Evolutionary conservation across 2,113 vertebrate species (phyloP), one percentile per base, ranked within the genome.

Genomic region (Casuarius casuarius): DNA sequence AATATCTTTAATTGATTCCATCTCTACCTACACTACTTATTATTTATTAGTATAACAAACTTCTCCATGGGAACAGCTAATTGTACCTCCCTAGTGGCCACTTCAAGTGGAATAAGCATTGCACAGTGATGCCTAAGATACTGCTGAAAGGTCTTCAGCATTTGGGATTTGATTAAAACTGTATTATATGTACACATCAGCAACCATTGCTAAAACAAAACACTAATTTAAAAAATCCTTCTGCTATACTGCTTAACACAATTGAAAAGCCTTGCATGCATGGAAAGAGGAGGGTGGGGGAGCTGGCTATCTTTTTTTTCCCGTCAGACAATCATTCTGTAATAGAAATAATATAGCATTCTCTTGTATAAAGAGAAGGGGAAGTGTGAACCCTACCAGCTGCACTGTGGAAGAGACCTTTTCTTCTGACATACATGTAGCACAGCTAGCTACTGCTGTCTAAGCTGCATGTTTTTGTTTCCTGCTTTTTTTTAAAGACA

Each of bases 51-150:
- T 98, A 98, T 98, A 98, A 98, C 98, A 97, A 98, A 98, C 97
- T 98, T 99, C 98, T 99, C 98, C 98, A 99, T 98, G 99, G 99
- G 98, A 99, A 99, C 98, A 97, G 98, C 98, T 99, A 99, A 99
- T 99, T 99, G 98, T 98, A 92, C 95, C 89, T 99, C 99, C 98
- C 99, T 95, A 92, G 98, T 98, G 98, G 98, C 98, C 98, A 99
- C 98, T 99, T 98, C 98, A 97, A 98, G 97, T 98, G 97, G 98
- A 98, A 98, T 98, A 98, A 98, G 97, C 98, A 98, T 97, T 94
- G 98, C 97, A 98, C 98, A 97, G 97, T 97, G 90, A 96, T 98
- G 91, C 96, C 97, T 98, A 98, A 98, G 98, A 98, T 97, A 95
- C 76, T 94, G 96, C 97, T 98, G 97, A 98, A 98, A 98, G 97